Conservation (phyloP, 2,888 invertebrate genomes). For the Caenorhabditis sp. region DNA sequence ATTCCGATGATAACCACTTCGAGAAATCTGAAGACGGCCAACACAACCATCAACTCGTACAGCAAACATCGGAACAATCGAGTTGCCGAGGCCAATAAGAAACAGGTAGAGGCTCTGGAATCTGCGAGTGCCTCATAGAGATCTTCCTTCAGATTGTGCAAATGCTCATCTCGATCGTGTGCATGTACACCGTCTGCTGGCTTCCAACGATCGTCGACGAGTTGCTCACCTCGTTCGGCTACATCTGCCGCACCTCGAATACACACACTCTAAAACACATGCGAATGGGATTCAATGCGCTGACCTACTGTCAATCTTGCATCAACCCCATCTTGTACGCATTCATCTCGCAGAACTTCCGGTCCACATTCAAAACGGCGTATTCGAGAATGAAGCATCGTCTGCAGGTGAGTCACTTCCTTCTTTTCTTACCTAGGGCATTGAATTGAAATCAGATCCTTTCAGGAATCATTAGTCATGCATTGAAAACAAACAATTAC, state of each 20-base stretch:
- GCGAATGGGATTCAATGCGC: constrained; percentile 82
- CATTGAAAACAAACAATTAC: constrained; percentile 4
- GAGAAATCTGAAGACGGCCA: constrained; percentile 61
- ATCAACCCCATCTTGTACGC: constrained; percentile 86
- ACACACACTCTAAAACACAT: constrained; percentile 83
- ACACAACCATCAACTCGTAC: constrained; percentile 63
- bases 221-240: constrained; percentile 83
- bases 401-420: constrained; percentile 59
- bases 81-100: constrained; percentile 71
- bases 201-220: constrained; percentile 83
- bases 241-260: constrained; percentile 80
- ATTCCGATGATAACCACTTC: constrained; percentile 67
- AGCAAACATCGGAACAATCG: constrained; percentile 65
- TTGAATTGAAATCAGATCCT: not conserved
- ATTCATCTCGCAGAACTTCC: constrained; percentile 83
- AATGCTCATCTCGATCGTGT: constrained; percentile 85
- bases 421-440: not conserved
- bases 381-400: constrained; percentile 70
- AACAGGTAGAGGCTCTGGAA: constrained; percentile 62
- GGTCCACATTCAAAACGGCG: constrained; percentile 72
- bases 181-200: constrained; percentile 85
- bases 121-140: not conserved
- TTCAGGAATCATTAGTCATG: constrained; percentile 40
- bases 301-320: constrained; percentile 85
- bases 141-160: constrained; percentile 83